Percentiles rank a stretch among this genome's conserved stretches.
Evolutionary conservation across 1,140 invertebrate genomes (phyloP).

Genomic region (Orius insidiosus): DNA sequence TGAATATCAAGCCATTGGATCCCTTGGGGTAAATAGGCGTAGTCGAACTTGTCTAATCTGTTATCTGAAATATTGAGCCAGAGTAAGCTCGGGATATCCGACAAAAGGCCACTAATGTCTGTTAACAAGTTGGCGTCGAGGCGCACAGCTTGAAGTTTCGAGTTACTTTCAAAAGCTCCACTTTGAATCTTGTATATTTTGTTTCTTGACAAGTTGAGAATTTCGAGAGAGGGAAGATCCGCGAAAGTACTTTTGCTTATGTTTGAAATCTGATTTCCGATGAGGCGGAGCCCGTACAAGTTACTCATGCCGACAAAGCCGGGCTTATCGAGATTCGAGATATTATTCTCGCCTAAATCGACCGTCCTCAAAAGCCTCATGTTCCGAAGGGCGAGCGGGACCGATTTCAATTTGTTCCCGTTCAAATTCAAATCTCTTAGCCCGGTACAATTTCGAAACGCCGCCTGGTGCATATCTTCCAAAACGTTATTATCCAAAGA

Average conservation of each 20-base stretch:
- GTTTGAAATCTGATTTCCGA: conserved; percentile 75
- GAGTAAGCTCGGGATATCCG: conserved; percentile 58
- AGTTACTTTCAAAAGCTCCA: conserved; percentile 61
- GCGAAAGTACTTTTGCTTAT: conserved; percentile 63
- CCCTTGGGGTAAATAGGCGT: conserved; percentile 59
- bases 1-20: conserved; percentile 82
- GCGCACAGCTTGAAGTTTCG: conserved; percentile 65
- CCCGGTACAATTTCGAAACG: conserved; percentile 63
- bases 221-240: conserved; percentile 64
- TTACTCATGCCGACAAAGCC: conserved; percentile 64
- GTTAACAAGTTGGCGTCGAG: conserved; percentile 69
- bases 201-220: conserved; percentile 77
- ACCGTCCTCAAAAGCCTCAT: conserved; percentile 58
- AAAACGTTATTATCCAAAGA: conserved; percentile 65
- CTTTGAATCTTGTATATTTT: conserved; percentile 60
- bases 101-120: conserved; percentile 70
- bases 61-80: conserved; percentile 89
- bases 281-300: conserved; percentile 64
- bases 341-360: conserved; percentile 64
- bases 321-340: conserved; percentile 54
- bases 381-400: conserved; percentile 56
- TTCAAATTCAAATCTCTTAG: conserved; percentile 66
- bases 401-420: conserved; percentile 51
- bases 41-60: conserved; percentile 77
- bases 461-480: conserved; percentile 54